Base-by-base conservation (phyloP, 2,113 vertebrate genomes). In the Pungitius pungitius region DNA sequence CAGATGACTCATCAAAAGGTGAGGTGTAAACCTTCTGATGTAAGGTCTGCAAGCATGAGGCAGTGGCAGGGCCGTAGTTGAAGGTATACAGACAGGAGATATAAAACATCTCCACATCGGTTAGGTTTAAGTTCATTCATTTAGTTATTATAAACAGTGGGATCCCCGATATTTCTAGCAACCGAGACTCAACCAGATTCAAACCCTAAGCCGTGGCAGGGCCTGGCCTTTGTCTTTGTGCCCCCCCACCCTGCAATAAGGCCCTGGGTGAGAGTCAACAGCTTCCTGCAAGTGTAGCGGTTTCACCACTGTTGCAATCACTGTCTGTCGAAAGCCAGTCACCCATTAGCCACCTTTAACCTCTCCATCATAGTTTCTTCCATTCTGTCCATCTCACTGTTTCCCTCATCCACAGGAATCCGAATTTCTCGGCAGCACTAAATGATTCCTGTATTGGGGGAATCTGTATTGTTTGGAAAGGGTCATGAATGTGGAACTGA, bases 201-300 rank as follows among this genome's bases (percentile, higher is more conserved):
- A 27, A 10, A 73, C 47, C 30, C 30, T 20, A 4, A 22, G 51
- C 52, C 35, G 43, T 68, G 70, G 56, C 59, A 52, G 74, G 0
- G 85, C 54, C 71, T 63, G 70, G 60, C 74, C 47, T 76, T 56
- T 65, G 55, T 75, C 72, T 62, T 66, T 8, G 42, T 52, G 13
- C 30, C 82, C 75, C 67, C 33, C 30, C 82, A 73, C 67, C 33
- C 64, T 24, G 54, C 33, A 26, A 27, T 77, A 81, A 81, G 75
- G 51, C 27, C 47, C 73, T 86, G 91, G 87, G 83, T 26, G 33
- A 5, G 57, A 82, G 57, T 89, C 85, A 81, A 64, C 81, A 77
- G 77, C 86, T 87, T 88, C 87, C 84, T 90, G 84, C 81, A 86
- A 88, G 74, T 68, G 72, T 85, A 73, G 83, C 77, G 83, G 89